Evolutionary conservation across 2,113 vertebrate species (phyloP).

Genomic region (Chloebia gouldiae): DNA sequence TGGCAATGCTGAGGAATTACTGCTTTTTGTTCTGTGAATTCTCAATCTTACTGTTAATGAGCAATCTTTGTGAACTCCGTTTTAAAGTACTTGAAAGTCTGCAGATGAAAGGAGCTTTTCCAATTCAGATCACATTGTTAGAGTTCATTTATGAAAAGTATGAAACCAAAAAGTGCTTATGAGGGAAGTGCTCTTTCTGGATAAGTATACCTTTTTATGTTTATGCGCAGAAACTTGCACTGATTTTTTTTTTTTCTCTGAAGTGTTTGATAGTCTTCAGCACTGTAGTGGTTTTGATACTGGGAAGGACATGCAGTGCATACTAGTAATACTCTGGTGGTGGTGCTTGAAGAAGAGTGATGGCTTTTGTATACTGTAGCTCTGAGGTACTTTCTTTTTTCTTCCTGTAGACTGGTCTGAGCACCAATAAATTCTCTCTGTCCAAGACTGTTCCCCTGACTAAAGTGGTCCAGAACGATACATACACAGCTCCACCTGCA

Average conservation of each 20-base stretch:
- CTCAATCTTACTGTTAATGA: neutral
- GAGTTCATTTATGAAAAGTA: neutral
- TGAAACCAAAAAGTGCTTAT: neutral
- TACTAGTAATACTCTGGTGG: neutral
- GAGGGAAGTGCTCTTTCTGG: neutral
- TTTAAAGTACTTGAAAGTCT: neutral
- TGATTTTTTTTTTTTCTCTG: neutral
- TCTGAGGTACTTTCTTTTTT: neutral
- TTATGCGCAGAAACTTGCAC: neutral
- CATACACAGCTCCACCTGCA: slow-evolving; percentile 84
- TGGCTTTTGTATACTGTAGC: neutral
- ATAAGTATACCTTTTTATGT: neutral
- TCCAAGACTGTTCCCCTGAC: slow-evolving; percentile 87
- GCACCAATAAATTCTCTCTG: slow-evolving; percentile 80
- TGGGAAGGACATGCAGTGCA: neutral
- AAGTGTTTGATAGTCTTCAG: neutral
- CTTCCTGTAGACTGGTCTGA: slow-evolving; percentile 74
- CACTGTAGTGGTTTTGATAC: neutral
- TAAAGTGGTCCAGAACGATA: slow-evolving; percentile 96
- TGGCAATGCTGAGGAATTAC: neutral
- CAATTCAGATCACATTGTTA: neutral
- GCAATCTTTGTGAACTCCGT: neutral
- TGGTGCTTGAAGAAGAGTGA: neutral
- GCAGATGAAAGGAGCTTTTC: neutral
- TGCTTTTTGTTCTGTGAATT: neutral